Percentiles rank a stretch among this genome's conserved stretches.
phyloP scores from a whole-genome alignment of 2,113 vertebrate species.

The Mastomys coucha region DNA sequence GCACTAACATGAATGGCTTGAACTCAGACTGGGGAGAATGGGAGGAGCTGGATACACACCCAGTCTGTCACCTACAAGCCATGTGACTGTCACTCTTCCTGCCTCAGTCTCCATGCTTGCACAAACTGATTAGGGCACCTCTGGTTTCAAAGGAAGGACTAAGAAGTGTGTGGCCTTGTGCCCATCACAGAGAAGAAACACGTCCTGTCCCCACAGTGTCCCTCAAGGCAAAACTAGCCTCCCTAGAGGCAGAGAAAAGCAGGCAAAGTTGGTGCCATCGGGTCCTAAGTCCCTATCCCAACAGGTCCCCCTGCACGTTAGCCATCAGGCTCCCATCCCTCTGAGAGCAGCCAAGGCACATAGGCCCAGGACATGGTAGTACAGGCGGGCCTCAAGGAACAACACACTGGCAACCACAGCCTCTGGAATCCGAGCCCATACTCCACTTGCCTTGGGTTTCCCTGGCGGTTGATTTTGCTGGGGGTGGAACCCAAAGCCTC shows the following conservation, averaged over 20 bases:
- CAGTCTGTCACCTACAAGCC: not conserved
- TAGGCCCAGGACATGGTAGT: not conserved
- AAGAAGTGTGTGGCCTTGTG: too few species aligned
- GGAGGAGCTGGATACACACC: not conserved
- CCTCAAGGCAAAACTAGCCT: not conserved
- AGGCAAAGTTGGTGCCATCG: rapidly evolving
- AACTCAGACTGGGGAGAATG: not conserved
- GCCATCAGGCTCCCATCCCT: not conserved
- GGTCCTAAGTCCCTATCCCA: not conserved
- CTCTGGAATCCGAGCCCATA: not conserved
- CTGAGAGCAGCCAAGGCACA: too few species aligned
- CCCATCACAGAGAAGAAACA: not conserved
- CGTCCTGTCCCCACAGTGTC: not conserved
- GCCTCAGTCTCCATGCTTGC: not conserved
- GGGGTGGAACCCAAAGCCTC: not conserved
- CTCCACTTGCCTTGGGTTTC: not conserved
- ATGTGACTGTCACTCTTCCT: not conserved
- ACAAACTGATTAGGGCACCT: not conserved
- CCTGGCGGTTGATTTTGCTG: not conserved
- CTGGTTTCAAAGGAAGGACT: not conserved
- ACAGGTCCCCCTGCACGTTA: not conserved
- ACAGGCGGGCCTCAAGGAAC: not conserved
- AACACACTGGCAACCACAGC: not conserved
- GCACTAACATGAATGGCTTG: not conserved
- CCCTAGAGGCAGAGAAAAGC: too few species aligned